These are phyloP conservation scores for Aspidoscelis tigris DNA, from an alignment of 2,113 vertebrate genomes.

Conservation along the genomic window DNA sequence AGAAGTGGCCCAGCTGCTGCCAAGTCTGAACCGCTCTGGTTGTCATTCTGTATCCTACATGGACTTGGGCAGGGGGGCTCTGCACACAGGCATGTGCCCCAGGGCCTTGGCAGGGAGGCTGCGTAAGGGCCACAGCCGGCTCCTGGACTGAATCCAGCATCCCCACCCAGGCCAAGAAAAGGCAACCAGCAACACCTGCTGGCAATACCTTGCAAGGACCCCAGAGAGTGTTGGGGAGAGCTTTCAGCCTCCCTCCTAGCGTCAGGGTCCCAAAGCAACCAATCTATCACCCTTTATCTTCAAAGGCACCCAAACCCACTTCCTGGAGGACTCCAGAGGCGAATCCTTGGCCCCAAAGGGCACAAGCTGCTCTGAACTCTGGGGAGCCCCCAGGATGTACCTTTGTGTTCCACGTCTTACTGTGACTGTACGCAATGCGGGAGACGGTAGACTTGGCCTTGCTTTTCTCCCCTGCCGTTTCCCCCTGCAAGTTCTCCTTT, in stretches of 20 bases:
- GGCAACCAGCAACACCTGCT: background rate
- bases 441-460: slow-evolving; percentile 9
- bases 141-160: background rate
- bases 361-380: too few species aligned
- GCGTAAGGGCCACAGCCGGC: background rate
- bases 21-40: too few species aligned
- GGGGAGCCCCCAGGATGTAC: slow-evolving; percentile 40
- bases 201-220: background rate
- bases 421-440: slow-evolving; percentile 26
- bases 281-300: too few species aligned
- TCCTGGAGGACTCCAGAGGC: background rate
- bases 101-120: too few species aligned
- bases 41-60: background rate
- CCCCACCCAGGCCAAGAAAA: background rate
- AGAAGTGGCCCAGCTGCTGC: too few species aligned
- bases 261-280: too few species aligned
- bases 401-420: slow-evolving; percentile 58
- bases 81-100: too few species aligned
- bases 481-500: slow-evolving; percentile 52
- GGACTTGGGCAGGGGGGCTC: background rate
- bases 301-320: too few species aligned
- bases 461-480: slow-evolving; percentile 66
- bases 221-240: background rate
- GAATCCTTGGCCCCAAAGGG: background rate
- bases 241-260: too few species aligned